Base-by-base conservation (phyloP, 2,113 vertebrate species). In the Neotoma lepida region DNA sequence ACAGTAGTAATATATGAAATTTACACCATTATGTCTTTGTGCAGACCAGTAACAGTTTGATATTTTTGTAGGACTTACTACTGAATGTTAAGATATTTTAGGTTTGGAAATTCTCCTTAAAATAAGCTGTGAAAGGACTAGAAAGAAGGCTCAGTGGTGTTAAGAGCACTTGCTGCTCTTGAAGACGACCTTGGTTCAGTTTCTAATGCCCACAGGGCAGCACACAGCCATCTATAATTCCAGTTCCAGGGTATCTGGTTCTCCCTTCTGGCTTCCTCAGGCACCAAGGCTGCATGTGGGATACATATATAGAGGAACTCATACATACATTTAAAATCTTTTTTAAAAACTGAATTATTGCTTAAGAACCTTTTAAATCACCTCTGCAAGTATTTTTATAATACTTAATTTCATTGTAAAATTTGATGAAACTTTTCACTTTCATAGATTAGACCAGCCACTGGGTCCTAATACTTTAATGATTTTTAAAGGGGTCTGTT, bases 351-450 rank as follows among this genome's bases (percentile, higher is more conserved):
- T 94, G 41, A 91, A 86, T 95, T 92, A 64, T 54, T 91, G 78
- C 73, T 51, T 71, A 56, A 71, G 46, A 71, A 13, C 49, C 14
- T 54, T 54, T 56, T 41, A 39, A n/a, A 39, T 93, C 22, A 70
- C 18, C 58, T 7, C 26, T 30, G 8, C 71, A 74, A 54, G 86
- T 35, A 33, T 94, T 90, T 92, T 91, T 64, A 95, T 95, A 35
- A 74, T 51, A 93, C 20, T 87, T 81, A 89, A 90, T 64, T 96
- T 94, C 26, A 86, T 86, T 94, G 90, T 88, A 44, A 94, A 93
- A 66, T 89, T 93, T 24, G 78, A 51, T 46, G 22, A 84, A 93
- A 86, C 82, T 64, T 76, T 85, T 91, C 56, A 58, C 49, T 70
- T 0, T 88, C 80, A 18, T 73, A 80, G 10, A 13, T 90, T 84